Evolutionary conservation across 2,113 vertebrate species (phyloP).

Genomic region (Alligator mississippiensis): DNA sequence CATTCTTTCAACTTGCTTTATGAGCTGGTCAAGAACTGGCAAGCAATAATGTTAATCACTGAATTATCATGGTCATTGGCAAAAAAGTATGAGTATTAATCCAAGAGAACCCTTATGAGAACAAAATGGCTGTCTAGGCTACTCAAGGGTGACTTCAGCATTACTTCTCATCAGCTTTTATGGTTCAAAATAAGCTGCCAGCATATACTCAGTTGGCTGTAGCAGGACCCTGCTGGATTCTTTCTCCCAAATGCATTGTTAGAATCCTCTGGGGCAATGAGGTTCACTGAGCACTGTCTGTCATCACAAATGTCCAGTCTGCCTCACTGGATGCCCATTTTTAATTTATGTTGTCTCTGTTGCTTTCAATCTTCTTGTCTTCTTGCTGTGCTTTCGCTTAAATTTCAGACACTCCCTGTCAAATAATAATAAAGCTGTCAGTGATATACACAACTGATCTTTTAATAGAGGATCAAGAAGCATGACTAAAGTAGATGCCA

Average conservation of each 20-base stretch:
- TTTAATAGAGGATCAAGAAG: slow-evolving; percentile 17
- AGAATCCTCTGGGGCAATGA: background rate
- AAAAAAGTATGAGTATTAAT: background rate
- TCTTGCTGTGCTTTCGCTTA: slow-evolving; percentile 20
- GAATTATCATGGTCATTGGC: background rate
- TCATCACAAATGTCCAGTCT: background rate
- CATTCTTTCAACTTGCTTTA: background rate
- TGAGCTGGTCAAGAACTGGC: slow-evolving; percentile 4
- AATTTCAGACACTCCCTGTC: slow-evolving; percentile 47
- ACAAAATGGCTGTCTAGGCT: background rate
- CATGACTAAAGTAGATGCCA: slow-evolving; percentile 8
- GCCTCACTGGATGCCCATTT: background rate
- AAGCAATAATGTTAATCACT: background rate
- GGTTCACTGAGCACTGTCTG: background rate
- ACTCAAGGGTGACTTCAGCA: fast-evolving
- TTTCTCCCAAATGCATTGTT: background rate
- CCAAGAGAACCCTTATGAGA: background rate
- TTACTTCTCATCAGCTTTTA: background rate
- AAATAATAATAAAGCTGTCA: slow-evolving; percentile 47
- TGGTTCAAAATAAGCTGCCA: background rate
- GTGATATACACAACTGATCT: background rate
- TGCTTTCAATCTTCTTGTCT: slow-evolving; percentile 36
- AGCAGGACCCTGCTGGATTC: fast-evolving
- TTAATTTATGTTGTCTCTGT: background rate
- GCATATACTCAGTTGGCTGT: fast-evolving